Conservation (phyloP, 1,140 invertebrate species). For the Chymomyza costata region DNA sequence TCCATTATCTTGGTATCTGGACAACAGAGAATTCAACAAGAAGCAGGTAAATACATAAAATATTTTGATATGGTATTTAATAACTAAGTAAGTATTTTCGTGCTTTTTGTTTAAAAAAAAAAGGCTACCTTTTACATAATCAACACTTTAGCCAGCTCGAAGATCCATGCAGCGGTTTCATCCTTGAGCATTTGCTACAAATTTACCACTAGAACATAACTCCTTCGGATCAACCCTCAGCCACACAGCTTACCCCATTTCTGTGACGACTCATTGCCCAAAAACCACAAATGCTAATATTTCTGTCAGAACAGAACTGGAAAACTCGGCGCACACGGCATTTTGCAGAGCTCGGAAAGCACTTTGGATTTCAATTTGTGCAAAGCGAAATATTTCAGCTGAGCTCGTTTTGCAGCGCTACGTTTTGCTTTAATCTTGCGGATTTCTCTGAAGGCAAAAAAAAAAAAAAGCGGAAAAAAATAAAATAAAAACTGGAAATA, state of each 20-base stretch:
- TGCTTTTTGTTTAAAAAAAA: too few relatives aligned
- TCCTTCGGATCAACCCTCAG: too few relatives aligned
- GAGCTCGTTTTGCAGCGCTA: conserved; percentile 41
- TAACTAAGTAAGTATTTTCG: too few relatives aligned
- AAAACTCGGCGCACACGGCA: conserved; percentile 21
- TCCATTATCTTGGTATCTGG: too few relatives aligned
- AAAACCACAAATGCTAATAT: conserved; percentile 68
- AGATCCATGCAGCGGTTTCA: conserved; percentile 7
- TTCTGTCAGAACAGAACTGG: conserved; percentile 61
- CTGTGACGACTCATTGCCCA: conserved; percentile 10
- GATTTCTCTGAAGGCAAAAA: conserved; percentile 45
- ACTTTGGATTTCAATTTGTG: conserved; percentile 73
- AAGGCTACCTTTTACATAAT: too few relatives aligned
- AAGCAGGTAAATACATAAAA: too few relatives aligned
- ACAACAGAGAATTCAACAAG: too few relatives aligned
- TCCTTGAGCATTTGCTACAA: conserved; percentile 47
- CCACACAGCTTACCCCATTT: conserved; percentile 17
- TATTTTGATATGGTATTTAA: too few relatives aligned
- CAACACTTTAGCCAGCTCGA: conserved; percentile 2
- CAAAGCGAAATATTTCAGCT: conserved; percentile 70
- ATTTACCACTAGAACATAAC: too few relatives aligned
- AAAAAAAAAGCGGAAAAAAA: conserved; percentile 5
- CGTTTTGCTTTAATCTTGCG: conserved; percentile 60
- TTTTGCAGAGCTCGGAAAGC: conserved; percentile 52
- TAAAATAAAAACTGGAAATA: conserved; percentile 44